Percentiles rank a stretch among this genome's conserved stretches.
Conservation (phyloP, 2,113 vertebrate genomes). For the Charina bottae region DNA sequence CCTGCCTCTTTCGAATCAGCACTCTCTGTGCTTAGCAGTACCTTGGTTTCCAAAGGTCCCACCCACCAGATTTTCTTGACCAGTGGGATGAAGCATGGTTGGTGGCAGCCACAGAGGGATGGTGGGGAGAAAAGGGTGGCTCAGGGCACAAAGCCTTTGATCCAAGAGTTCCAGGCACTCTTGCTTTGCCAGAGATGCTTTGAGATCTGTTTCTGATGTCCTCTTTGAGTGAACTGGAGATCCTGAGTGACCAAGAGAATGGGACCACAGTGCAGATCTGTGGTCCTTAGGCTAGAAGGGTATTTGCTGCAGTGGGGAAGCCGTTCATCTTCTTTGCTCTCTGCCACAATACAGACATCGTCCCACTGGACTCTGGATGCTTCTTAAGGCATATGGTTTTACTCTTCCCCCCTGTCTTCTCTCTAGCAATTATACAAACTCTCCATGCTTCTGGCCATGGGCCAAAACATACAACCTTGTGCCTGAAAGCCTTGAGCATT, state of each 20-base stretch:
- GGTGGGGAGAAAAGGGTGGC: neutral
- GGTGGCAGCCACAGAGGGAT: neutral
- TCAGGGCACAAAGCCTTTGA: neutral
- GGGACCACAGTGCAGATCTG: neutral
- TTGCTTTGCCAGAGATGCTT: neutral
- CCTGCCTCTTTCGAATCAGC: neutral
- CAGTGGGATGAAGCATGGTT: neutral
- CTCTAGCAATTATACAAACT: accelerated
- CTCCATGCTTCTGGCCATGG: neutral
- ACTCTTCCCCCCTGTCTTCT: neutral
- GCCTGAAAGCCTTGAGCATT: neutral
- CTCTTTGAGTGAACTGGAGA: neutral
- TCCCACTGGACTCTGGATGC: neutral
- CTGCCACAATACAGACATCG: neutral
- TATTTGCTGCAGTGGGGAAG: neutral
- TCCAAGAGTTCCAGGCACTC: neutral
- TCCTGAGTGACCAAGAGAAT: neutral
- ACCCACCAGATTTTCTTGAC: too few species aligned
- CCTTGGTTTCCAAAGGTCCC: neutral
- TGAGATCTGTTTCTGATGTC: neutral
- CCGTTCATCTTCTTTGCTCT: neutral
- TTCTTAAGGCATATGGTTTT: constrained; percentile 5
- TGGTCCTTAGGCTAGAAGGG: neutral
- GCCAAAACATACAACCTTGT: constrained; percentile 16
- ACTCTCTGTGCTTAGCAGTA: neutral